Percentiles rank a stretch among this genome's conserved stretches.
These are phyloP conservation scores for Gymnobelideus leadbeateri DNA, from an alignment of 2,113 vertebrate species.

Conservation along the genomic window DNA sequence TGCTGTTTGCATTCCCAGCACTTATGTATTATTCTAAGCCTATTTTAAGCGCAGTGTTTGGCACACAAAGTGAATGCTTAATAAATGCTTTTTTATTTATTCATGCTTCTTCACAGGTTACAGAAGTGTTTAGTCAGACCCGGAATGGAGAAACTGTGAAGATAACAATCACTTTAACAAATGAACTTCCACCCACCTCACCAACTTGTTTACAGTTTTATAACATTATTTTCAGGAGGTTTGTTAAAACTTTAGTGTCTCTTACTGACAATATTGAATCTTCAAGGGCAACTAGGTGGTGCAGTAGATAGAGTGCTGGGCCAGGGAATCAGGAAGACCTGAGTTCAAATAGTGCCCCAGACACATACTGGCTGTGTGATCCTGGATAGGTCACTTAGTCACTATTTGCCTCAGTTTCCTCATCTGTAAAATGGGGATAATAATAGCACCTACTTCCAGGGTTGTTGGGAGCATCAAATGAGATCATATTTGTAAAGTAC, in stretches of 20 bases:
- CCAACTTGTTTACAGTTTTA: constrained; percentile 96
- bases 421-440: neutral
- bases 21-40: neutral
- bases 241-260: neutral
- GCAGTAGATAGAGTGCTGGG: neutral
- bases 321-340: neutral
- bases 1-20: neutral
- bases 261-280: neutral
- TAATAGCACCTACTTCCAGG: neutral
- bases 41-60: neutral
- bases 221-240: constrained; percentile 96
- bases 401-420: neutral
- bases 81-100: constrained; percentile 14
- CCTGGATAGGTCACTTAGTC: neutral
- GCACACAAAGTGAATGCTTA: neutral
- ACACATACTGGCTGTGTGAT: neutral
- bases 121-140: constrained; percentile 89
- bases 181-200: constrained; percentile 93
- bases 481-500: neutral
- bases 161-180: constrained; percentile 93
- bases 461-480: neutral
- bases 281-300: neutral
- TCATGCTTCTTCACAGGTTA: constrained; percentile 85
- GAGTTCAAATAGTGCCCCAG: neutral
- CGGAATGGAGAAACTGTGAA: constrained; percentile 90